These are phyloP conservation scores for Poeciliopsis infans DNA, from an alignment of 2,797 vertebrate species.

Conservation along the genomic window DNA sequence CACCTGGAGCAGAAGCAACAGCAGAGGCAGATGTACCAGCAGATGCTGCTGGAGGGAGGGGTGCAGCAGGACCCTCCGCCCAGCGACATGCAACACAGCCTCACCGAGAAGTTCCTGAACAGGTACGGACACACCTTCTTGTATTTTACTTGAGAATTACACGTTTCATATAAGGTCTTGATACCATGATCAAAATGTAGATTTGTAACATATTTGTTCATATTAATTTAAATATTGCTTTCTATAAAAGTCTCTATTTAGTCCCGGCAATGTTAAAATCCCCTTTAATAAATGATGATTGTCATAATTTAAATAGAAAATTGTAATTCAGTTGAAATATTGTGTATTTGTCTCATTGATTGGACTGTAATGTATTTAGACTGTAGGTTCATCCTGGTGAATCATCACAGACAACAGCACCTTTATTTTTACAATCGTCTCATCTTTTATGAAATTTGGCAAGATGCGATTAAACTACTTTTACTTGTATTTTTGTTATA, in stretches of 20 bases:
- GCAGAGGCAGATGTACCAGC: slow-evolving; percentile 94
- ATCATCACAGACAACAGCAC: neutral
- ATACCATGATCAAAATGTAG: no score
- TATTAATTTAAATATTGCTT: no score
- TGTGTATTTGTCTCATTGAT: neutral
- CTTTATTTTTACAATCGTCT: neutral
- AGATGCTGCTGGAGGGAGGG: slow-evolving; percentile 97
- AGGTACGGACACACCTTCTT: slow-evolving; percentile 78
- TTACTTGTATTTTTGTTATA: neutral
- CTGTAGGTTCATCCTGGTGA: neutral
- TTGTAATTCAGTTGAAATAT: neutral
- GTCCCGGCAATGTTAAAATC: no score
- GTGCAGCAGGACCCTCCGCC: slow-evolving; percentile 92
- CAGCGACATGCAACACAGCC: slow-evolving; percentile 90
- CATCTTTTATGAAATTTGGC: neutral
- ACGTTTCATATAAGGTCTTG: no score
- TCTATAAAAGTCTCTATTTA: no score
- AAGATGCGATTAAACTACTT: no score
- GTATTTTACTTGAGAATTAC: neutral
- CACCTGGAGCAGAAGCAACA: slow-evolving; percentile 98
- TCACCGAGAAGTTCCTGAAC: slow-evolving; percentile 97
- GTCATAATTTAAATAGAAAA: neutral
- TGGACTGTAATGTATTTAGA: neutral
- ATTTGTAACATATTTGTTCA: no score
- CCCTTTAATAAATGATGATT: no score